phyloP scores from a whole-genome alignment of 2,888 invertebrate species.

The Bombylius discolor region DNA sequence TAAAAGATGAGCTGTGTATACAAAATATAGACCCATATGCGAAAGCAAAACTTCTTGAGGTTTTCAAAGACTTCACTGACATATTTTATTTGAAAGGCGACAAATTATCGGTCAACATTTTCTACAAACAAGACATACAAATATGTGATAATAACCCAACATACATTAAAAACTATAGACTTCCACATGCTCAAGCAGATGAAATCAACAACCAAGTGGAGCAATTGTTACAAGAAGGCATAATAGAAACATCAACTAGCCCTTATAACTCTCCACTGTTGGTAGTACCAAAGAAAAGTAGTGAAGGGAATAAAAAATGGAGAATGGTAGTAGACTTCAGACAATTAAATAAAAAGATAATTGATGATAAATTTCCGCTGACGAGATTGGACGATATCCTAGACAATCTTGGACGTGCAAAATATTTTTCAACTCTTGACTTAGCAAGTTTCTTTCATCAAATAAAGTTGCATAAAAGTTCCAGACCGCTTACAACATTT shows the following conservation, averaged over 20 bases:
- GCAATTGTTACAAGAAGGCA: constrained; percentile 18
- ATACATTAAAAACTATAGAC: constrained; percentile 2
- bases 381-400: constrained; percentile 5
- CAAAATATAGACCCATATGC: not conserved
- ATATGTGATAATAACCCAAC: not conserved
- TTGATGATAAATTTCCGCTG: constrained; percentile 6
- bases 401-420: constrained; percentile 3
- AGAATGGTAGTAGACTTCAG: not conserved
- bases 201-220: constrained; percentile 16
- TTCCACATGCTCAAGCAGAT: constrained; percentile 1
- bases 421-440: not conserved
- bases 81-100: not conserved
- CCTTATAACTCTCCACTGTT: constrained; percentile 17
- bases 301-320: not conserved
- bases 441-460: constrained; percentile 2
- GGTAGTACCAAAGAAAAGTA: constrained; percentile 14
- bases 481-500: constrained; percentile 12
- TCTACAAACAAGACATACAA: not conserved
- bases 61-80: not conserved
- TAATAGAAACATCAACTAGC: constrained; percentile 17
- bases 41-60: not conserved
- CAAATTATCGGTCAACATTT: not conserved
- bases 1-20: not conserved
- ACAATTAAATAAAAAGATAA: constrained; percentile 8
- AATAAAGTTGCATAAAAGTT: constrained; percentile 8